Conservation (phyloP, 37 sponge, comb jelly and placozoan genomes). For the Halisarca cf. caerulea region DNA sequence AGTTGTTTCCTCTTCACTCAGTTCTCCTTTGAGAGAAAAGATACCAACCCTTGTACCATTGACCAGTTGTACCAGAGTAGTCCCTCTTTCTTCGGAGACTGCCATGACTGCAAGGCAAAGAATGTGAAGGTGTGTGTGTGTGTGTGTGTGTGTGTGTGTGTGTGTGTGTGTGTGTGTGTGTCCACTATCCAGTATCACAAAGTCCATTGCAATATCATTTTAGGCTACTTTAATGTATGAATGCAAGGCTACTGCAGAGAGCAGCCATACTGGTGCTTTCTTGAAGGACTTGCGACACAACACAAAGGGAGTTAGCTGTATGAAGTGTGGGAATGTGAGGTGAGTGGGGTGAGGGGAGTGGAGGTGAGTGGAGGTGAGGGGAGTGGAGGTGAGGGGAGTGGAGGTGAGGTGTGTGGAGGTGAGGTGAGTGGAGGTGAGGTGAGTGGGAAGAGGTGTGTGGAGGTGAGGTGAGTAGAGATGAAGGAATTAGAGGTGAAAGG, state of each 20-base stretch:
- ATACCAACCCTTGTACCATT: neutral
- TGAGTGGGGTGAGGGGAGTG: too few relatives aligned
- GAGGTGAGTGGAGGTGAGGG: too few relatives aligned
- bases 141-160: neutral
- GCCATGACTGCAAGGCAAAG: neutral
- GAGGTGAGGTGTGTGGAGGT: too few relatives aligned
- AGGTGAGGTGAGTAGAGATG: too few relatives aligned
- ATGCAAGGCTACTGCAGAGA: neutral
- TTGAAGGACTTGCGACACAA: slow-evolving; percentile 1
- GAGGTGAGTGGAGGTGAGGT: too few relatives aligned
- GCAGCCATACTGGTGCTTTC: slow-evolving; percentile 2
- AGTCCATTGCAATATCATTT: neutral
- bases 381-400: too few relatives aligned
- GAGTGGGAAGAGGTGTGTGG: too few relatives aligned
- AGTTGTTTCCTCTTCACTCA: neutral
- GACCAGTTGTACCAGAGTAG: neutral
- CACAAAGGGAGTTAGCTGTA: neutral
- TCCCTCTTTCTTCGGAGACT: neutral
- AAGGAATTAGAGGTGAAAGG: too few relatives aligned
- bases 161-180: too few relatives aligned
- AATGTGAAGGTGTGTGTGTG: neutral
- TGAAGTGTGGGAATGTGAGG: slow-evolving; percentile 23
- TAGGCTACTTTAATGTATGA: slow-evolving; percentile 10
- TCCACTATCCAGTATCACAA: too few relatives aligned
- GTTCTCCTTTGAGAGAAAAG: neutral